Conservation (phyloP, 53 echinoderm and acorn worm species). For the Echinarachnius parma region DNA sequence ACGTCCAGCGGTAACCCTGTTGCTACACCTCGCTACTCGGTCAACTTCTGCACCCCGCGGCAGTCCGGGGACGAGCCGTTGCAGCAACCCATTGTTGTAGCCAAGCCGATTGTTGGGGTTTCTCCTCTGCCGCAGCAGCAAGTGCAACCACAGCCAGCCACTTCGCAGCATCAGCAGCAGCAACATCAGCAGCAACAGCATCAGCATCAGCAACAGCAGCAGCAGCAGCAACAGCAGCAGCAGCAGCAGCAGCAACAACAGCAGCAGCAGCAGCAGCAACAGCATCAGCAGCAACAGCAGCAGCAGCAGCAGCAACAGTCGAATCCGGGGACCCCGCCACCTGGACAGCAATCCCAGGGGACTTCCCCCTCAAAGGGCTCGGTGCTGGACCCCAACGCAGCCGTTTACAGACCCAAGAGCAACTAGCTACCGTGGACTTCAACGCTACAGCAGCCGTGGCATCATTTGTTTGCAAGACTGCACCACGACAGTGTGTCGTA, state of each 20-base stretch:
- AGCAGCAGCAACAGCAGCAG: conserved; percentile 6
- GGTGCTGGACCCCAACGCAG: conserved; percentile 91
- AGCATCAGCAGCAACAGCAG: conserved; percentile 20
- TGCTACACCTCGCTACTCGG: conserved; percentile 71
- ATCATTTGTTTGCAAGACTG: too few species aligned
- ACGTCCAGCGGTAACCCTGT: conserved; percentile 38
- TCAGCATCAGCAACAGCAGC: conserved; percentile 34
- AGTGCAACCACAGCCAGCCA: conserved; percentile 17
- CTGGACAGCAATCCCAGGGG: conserved; percentile 39
- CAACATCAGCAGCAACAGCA: conserved; percentile 10
- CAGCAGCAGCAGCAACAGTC: conserved; percentile 12
- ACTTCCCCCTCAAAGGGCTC: conserved; percentile 50
- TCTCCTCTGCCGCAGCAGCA: conserved; percentile 41
- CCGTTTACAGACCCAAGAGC: conserved; percentile 93
- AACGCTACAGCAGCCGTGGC: too few species aligned
- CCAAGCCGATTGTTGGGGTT: conserved; percentile 42
- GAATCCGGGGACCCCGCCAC: conserved; percentile 43
- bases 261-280: conserved; percentile 18
- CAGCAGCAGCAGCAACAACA: conserved; percentile 41
- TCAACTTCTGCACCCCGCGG: conserved; percentile 50
- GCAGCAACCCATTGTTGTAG: conserved; percentile 13
- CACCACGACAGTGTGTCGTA: too few species aligned
- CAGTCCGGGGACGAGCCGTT: conserved; percentile 8
- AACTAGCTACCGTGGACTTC: conserved; percentile 61
- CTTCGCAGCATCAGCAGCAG: conserved; percentile 14